Base-by-base conservation (phyloP, 2,113 vertebrate species). In the Synodontis membranacea region DNA sequence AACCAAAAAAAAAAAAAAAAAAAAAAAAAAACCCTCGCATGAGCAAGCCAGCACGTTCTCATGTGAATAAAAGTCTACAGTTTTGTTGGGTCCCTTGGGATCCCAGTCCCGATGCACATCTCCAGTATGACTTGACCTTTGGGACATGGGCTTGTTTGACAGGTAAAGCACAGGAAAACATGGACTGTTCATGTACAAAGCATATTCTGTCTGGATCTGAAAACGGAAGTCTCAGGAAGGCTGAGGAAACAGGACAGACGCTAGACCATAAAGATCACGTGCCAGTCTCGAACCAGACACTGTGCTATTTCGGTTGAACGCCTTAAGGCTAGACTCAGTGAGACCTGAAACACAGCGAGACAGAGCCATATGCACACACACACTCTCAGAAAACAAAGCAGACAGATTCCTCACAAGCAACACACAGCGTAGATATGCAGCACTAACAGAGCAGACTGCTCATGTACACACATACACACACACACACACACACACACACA, bases 361-460 rank as follows among this genome's bases (percentile, higher is more conserved):
- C 82, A 37, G 46, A 46, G 39, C 21, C 66, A 25, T 9, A 62
- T 3, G 11, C 17, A 44, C 39, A 86, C 90, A 91, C 88, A 86
- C 86, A 90, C 84, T 0, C n/a, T 10, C 72, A 58, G 50, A 34
- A 74, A 42, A 82, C 85, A 82, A 78, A 52, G 48, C 28, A 78
- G 46, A 31, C n/a, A 76, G 48, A 52, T 50, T 34, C n/a, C n/a
- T 78, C 15, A 34, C 5, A 78, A 78, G 28, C 46, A 34, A 52
- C n/a, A 52, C n/a, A 52, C 5, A n/a, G 10, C 72, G 7, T 14
- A 46, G 12, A 46, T 42, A 72, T 50, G 56, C 72, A 68, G 86
- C 9, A 42, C 37, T 62, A 83, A 82, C 52, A 86, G 62, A 80
- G n/a, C 84, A 7, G 21, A 39, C 44, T 37, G 50, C 25, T 56